phyloP scores from a whole-genome alignment of 2,888 invertebrate genomes.

The Apodemia duryi region DNA sequence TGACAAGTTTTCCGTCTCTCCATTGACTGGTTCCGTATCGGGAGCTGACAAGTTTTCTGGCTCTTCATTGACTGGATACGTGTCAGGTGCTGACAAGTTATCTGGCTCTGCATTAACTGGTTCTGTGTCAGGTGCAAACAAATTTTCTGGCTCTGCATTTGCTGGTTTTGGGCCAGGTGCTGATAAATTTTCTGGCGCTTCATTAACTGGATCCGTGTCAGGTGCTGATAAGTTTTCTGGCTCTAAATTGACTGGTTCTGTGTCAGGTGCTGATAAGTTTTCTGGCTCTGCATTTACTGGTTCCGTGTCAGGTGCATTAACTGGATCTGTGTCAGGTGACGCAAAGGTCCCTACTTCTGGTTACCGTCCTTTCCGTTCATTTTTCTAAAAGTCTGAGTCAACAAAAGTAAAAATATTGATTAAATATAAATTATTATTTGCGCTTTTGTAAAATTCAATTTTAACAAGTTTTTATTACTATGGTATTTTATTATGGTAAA shows the following conservation, averaged over 20 bases:
- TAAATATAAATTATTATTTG: background rate
- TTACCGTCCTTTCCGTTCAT: background rate
- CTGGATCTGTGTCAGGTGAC: background rate
- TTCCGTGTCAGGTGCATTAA: background rate
- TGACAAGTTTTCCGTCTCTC: background rate
- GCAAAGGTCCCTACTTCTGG: background rate
- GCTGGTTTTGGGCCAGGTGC: background rate
- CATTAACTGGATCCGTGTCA: background rate
- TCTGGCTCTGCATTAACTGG: background rate
- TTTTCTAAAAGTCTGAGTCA: slow-evolving; percentile 1
- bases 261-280: background rate
- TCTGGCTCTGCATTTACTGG: background rate
- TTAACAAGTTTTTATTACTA: background rate
- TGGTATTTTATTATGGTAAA: too few species aligned
- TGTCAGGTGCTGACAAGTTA: background rate
- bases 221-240: background rate
- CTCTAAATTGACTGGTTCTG: background rate
- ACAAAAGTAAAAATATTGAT: background rate
- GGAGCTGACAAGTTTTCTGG: background rate
- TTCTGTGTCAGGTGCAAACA: background rate
- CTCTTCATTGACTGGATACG: too few species aligned
- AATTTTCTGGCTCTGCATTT: background rate
- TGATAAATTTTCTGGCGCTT: background rate
- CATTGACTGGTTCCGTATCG: background rate
- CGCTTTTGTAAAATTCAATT: background rate